A percentile compares a stretch with the other conserved stretches of the same genome.
Evolutionary conservation across 2,797 vertebrate species (phyloP).

Genomic region (Hypotaenidia philippensis): DNA sequence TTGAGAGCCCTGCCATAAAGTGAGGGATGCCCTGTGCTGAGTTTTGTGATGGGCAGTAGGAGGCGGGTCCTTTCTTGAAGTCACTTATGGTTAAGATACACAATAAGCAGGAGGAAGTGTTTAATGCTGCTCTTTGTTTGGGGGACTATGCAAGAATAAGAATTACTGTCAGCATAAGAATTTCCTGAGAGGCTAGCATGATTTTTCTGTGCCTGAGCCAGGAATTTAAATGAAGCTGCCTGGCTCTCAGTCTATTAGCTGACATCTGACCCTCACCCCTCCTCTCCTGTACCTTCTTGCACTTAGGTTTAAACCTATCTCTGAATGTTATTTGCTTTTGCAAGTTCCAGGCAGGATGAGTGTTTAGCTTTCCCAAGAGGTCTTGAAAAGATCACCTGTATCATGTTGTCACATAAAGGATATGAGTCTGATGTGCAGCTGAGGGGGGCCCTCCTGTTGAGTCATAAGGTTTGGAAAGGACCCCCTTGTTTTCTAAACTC

Average conservation of each 20-base stretch:
- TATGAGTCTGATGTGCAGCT: too few species aligned
- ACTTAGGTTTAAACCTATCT: neutral
- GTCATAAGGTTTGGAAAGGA: too few species aligned
- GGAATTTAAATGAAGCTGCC: neutral
- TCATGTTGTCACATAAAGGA: neutral
- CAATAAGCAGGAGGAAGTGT: neutral
- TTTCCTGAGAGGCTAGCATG: conserved; percentile 28
- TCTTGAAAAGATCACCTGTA: neutral
- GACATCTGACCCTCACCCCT: neutral
- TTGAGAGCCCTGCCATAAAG: neutral
- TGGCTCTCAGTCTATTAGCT: conserved; percentile 15
- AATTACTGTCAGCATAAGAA: neutral
- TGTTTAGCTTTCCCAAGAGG: neutral
- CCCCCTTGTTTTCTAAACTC: too few species aligned
- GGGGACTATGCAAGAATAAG: neutral
- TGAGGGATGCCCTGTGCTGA: neutral
- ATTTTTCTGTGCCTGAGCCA: conserved; percentile 12
- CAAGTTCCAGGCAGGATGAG: neutral
- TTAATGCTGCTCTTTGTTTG: neutral
- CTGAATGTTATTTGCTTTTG: neutral
- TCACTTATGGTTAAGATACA: neutral
- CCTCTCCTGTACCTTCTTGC: neutral
- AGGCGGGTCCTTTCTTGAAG: neutral
- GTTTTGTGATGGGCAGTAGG: neutral
- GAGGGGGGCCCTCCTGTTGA: too few species aligned